phyloP scores from a whole-genome alignment of 2,888 invertebrate species.

The Neelides folsomi region DNA sequence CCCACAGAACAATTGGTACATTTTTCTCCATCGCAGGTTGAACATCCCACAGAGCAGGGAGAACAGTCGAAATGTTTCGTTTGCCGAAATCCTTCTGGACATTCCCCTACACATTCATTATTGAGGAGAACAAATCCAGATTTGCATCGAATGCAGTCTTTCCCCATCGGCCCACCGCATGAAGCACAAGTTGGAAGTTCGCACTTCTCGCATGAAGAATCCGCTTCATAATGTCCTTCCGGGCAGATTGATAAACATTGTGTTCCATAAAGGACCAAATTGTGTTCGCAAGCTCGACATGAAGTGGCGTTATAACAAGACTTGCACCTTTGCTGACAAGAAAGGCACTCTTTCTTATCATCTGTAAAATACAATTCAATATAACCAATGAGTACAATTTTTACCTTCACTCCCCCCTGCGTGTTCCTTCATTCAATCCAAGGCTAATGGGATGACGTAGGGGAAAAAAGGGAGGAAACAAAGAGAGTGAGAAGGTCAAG shows the following conservation, averaged over 20 bases:
- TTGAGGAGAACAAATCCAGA: slow-evolving; percentile 17
- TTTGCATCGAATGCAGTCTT: slow-evolving; percentile 27
- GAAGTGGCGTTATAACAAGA: slow-evolving; percentile 69
- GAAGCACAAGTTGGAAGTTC: slow-evolving; percentile 53
- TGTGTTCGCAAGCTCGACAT: slow-evolving; percentile 78
- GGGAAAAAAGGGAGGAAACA: neutral
- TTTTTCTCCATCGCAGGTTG: slow-evolving; percentile 16
- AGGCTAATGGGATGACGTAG: neutral
- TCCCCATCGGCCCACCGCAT: slow-evolving; percentile 44
- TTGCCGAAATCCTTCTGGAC: slow-evolving; percentile 17
- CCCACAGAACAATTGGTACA: slow-evolving; percentile 19
- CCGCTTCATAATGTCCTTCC: slow-evolving; percentile 64
- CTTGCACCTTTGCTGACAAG: slow-evolving; percentile 73
- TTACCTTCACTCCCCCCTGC: neutral
- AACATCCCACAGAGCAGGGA: slow-evolving; percentile 19
- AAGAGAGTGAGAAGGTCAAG: neutral
- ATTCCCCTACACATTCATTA: slow-evolving; percentile 15
- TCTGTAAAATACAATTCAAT: slow-evolving; percentile 40
- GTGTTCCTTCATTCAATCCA: neutral
- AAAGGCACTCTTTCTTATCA: slow-evolving; percentile 61
- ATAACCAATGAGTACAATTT: slow-evolving; percentile 6
- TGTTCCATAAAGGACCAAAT: slow-evolving; percentile 64
- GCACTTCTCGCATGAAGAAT: slow-evolving; percentile 73
- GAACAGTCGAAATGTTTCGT: slow-evolving; percentile 13
- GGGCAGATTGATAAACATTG: slow-evolving; percentile 76